Evolutionary conservation across 2,888 invertebrate genomes (phyloP).

Genomic region (Pseudoips prasinana): DNA sequence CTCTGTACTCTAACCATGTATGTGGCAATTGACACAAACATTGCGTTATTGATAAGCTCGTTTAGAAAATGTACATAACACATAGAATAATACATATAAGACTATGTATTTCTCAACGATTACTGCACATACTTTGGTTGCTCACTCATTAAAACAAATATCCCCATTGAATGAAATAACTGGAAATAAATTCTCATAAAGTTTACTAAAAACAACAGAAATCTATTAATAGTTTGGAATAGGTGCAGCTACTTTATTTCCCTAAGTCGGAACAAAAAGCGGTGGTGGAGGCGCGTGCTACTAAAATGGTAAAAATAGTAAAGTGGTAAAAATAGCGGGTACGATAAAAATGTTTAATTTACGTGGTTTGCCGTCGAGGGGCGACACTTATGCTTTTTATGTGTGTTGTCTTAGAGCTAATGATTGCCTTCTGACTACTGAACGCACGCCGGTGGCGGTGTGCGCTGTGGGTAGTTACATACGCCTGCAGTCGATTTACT

Average conservation of each 20-base stretch:
- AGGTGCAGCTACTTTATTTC: conserved; percentile 39
- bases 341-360: conserved; percentile 79
- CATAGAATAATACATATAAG: too few relatives aligned
- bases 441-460: conserved; percentile 48
- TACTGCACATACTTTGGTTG: too few relatives aligned
- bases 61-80: too few relatives aligned
- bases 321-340: conserved; percentile 64
- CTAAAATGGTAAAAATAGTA: conserved; percentile 71
- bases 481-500: too few relatives aligned
- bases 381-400: conserved; percentile 79
- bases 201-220: conserved; percentile 31
- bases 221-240: conserved; percentile 47
- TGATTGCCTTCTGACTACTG: conserved; percentile 59
- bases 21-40: too few relatives aligned
- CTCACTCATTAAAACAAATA: conserved; percentile 23
- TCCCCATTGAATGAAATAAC: conserved; percentile 33
- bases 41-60: too few relatives aligned
- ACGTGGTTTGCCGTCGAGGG: conserved; percentile 63
- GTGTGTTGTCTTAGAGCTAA: conserved; percentile 77
- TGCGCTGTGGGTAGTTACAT: conserved; percentile 35
- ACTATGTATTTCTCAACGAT: too few relatives aligned
- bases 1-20: too few relatives aligned
- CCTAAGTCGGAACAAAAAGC: conserved; percentile 58
- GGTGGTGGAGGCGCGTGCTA: conserved; percentile 62
- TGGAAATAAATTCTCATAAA: conserved; percentile 30